These are phyloP conservation scores for Trichogramma dendrolimi DNA, from an alignment of 2,888 invertebrate genomes.

Conservation along the genomic window DNA sequence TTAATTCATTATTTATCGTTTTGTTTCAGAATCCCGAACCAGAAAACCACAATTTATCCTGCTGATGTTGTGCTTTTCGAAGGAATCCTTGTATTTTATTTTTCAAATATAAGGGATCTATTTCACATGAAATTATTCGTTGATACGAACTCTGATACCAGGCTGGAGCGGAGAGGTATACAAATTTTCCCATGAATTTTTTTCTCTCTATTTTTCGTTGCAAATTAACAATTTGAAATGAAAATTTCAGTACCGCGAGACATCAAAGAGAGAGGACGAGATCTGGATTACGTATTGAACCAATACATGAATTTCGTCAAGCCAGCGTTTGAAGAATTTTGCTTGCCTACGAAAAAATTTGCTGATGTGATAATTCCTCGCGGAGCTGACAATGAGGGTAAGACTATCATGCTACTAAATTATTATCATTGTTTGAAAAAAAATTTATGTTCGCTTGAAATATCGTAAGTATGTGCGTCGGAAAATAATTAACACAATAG, in stretches of 20 bases:
- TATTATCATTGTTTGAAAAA: slow-evolving; percentile 12
- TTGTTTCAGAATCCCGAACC: slow-evolving; percentile 53
- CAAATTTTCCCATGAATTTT: slow-evolving; percentile 4
- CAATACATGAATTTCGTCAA: slow-evolving; percentile 98
- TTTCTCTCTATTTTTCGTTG: background rate
- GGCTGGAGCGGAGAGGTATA: slow-evolving; percentile 88
- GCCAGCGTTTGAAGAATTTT: slow-evolving; percentile 99
- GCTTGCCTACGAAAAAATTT: slow-evolving; percentile 97
- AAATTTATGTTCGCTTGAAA: slow-evolving; percentile 1
- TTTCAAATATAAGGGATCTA: slow-evolving; percentile 86
- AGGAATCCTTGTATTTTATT: slow-evolving; percentile 97
- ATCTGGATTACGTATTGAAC: slow-evolving; percentile 88
- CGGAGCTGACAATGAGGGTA: slow-evolving; percentile 95
- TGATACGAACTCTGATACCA: slow-evolving; percentile 97
- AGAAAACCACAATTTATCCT: slow-evolving; percentile 79
- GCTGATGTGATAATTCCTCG: slow-evolving; percentile 99
- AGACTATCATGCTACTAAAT: slow-evolving; percentile 37
- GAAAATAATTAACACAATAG: too few relatives aligned
- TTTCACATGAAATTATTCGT: slow-evolving; percentile 99
- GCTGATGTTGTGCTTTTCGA: slow-evolving; percentile 97
- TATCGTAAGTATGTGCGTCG: too few relatives aligned
- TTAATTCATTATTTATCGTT: too few relatives aligned
- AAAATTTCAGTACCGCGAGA: slow-evolving; percentile 80
- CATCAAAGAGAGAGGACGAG: slow-evolving; percentile 89
- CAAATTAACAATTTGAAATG: slow-evolving; percentile 4